These are phyloP conservation scores for Molossus alvarezi DNA, from an alignment of 2,797 vertebrate genomes.

Conservation along the genomic window DNA sequence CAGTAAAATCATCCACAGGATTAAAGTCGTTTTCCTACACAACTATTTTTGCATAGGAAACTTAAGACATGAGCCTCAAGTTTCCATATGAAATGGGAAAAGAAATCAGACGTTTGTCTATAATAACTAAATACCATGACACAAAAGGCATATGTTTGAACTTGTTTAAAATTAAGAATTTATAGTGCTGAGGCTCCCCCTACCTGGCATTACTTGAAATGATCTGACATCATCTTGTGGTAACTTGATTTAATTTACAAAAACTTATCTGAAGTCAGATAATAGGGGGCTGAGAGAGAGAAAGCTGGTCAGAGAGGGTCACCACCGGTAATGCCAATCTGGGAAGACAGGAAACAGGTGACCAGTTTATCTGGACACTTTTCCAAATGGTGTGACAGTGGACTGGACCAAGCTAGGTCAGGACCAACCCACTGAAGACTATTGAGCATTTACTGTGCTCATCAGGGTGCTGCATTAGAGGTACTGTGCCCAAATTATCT, in stretches of 20 bases:
- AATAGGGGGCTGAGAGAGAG: neutral
- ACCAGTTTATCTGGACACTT: neutral
- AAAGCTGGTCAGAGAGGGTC: neutral
- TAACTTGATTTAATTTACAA: slow-evolving; percentile 53
- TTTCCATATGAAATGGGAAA: slow-evolving; percentile 69
- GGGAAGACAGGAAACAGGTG: neutral
- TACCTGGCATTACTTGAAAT: slow-evolving; percentile 64
- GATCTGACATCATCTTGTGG: slow-evolving; percentile 86
- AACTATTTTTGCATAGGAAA: slow-evolving; percentile 82
- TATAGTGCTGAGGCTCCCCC: slow-evolving; percentile 45
- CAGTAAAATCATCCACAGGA: slow-evolving; percentile 82
- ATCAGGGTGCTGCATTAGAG: neutral
- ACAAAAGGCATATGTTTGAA: slow-evolving; percentile 20
- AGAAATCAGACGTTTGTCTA: slow-evolving; percentile 63
- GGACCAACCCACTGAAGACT: too few species aligned
- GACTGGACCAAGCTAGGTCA: neutral
- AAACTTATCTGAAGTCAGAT: neutral
- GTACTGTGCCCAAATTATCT: accelerated
- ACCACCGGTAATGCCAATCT: neutral
- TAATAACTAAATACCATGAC: slow-evolving; percentile 11
- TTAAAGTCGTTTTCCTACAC: slow-evolving; percentile 78
- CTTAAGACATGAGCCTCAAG: slow-evolving; percentile 74
- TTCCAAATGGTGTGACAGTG: neutral
- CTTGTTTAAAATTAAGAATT: slow-evolving; percentile 42
- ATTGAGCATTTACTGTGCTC: neutral